These are phyloP conservation scores for Halisarca cf. caerulea DNA, from an alignment of 37 sponge, comb jelly and placozoan genomes.

Conservation along the genomic window DNA sequence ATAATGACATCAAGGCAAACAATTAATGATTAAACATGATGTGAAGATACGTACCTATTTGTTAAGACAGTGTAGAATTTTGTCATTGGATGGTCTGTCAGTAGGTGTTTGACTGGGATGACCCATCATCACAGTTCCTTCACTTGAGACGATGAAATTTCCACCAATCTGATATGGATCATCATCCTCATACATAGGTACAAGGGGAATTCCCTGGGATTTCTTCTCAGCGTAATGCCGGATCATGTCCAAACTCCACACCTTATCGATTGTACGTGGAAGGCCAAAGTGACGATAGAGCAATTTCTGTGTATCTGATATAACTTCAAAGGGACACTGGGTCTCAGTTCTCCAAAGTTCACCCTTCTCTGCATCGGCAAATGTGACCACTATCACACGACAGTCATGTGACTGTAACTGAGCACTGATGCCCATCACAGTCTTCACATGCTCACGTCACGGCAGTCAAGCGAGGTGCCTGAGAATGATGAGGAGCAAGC, in stretches of 20 bases:
- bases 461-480: slow-evolving; percentile 69
- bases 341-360: not conserved
- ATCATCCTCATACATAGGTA: slow-evolving; percentile 39
- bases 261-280: slow-evolving; percentile 13
- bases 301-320: not conserved
- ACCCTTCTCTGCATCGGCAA: not conserved
- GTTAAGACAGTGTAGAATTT: slow-evolving; percentile 9
- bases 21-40: too few relatives aligned
- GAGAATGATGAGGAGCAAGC: slow-evolving; percentile 40
- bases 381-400: slow-evolving; percentile 8
- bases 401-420: not conserved
- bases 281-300: slow-evolving; percentile 58
- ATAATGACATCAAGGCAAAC: too few relatives aligned
- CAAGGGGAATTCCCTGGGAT: not conserved
- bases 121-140: slow-evolving; percentile 45
- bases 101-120: slow-evolving; percentile 38
- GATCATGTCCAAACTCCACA: slow-evolving; percentile 40
- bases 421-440: not conserved
- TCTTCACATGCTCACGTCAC: slow-evolving; percentile 51
- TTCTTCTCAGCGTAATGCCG: slow-evolving; percentile 48
- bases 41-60: too few relatives aligned
- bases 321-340: not conserved
- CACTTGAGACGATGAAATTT: slow-evolving; percentile 55
- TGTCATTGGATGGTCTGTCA: slow-evolving; percentile 57
- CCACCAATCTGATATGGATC: slow-evolving; percentile 67